Conservation (phyloP, 2,888 invertebrate genomes). For the Hydriomena furcata region DNA sequence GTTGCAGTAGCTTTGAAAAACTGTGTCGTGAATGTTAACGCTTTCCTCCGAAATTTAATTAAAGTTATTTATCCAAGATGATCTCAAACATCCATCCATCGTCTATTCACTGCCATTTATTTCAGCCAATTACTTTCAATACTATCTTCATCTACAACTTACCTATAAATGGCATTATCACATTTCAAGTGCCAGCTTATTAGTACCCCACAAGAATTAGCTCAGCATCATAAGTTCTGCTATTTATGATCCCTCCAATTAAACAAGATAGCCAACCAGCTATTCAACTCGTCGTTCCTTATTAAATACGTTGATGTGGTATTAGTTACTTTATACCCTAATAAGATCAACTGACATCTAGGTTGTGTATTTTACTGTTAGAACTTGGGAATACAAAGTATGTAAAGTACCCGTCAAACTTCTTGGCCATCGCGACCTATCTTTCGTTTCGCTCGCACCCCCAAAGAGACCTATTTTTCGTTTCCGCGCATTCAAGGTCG, state of each 20-base stretch:
- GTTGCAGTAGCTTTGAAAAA: no score
- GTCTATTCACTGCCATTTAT: no score
- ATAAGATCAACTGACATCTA: constrained; percentile 14
- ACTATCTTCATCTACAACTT: no score
- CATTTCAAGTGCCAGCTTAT: constrained; percentile 1
- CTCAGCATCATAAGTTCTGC: constrained; percentile 5
- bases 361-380: constrained; percentile 10
- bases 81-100: no score
- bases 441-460: no score
- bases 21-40: no score
- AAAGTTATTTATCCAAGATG: no score
- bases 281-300: constrained; percentile 19
- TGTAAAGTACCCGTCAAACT: background rate
- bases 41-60: no score
- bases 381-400: background rate
- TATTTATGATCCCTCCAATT: constrained; percentile 15
- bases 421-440: no score
- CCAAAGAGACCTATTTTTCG: no score
- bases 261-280: constrained; percentile 8
- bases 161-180: constrained; percentile 1
- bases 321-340: background rate
- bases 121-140: no score
- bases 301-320: constrained; percentile 13
- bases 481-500: no score
- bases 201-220: constrained; percentile 15